Base-by-base conservation (phyloP, 2,888 invertebrate genomes). In the Drosophila putrida region DNA sequence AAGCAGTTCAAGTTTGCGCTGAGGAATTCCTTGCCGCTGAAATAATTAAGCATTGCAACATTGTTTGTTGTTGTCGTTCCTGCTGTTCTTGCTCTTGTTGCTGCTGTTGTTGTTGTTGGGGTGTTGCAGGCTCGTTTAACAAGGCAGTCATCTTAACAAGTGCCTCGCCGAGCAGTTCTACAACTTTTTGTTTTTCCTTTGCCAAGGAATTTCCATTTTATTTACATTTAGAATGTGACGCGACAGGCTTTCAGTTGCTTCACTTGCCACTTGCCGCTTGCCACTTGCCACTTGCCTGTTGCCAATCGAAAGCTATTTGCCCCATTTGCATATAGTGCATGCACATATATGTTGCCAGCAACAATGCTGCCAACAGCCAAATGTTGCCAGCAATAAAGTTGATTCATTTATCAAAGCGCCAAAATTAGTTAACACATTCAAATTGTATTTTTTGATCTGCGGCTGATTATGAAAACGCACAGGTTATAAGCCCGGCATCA, bases 1-100 rank as follows among this genome's bases (percentile, higher is more conserved):
- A 84, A 88, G 84, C 88, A 84, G 84, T 84, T 88, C 84, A 85
- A 83, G 81, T 86, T 87, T 84, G 86, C 73, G 75, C 71, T 75
- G 67, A 83, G 85, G 87, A 86, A 86, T 86, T 88, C 87, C 89
- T 86, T 88, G 85, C 87, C 85, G 85, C 85, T 88, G 87, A 88
- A 86, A 86, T 86, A 86, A 86, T 86, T 86, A 86, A 86, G 89
- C 85, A 86, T 86, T 86, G 85, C 85, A 86, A 86, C 85, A 86
- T 88, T 88, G 84, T 86, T 86, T 88, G 77, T 83, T 88, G 80
- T 82, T 70, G 82, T 64, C 70, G 61, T 20, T 59, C 47, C 5
- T 44, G 58, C 33, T 51, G 63, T 55, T 74, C 64, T 59, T 67
- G 74, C 31, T 72, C 54, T 38, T 50, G 64, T 44, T 66, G 31